phyloP scores from a whole-genome alignment of 2,888 invertebrate genomes.

The Mycalesis mineus region DNA sequence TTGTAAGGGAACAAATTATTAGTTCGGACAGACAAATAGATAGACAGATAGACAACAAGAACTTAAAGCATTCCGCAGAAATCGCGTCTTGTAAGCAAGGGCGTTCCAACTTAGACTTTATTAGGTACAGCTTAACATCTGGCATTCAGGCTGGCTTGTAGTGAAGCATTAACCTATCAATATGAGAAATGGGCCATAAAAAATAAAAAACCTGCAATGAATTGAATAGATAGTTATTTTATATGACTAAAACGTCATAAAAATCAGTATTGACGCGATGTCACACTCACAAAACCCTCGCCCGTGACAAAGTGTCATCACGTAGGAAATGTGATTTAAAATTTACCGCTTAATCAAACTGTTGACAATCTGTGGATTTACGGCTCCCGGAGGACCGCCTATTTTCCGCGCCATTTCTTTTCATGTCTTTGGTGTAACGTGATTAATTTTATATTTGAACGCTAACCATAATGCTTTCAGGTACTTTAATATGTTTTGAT shows the following conservation, averaged over 20 bases:
- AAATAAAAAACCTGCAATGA: no score
- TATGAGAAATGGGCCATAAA: no score
- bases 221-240: background rate
- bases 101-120: no score
- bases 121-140: no score
- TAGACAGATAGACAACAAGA: no score
- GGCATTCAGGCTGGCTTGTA: no score
- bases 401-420: slow-evolving; percentile 66
- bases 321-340: background rate
- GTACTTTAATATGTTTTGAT: background rate
- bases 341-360: slow-evolving; percentile 5
- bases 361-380: slow-evolving; percentile 1
- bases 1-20: no score
- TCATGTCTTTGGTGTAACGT: slow-evolving; percentile 33
- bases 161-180: no score
- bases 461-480: no score
- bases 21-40: no score
- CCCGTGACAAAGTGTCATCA: background rate
- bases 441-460: background rate
- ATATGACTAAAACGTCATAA: background rate
- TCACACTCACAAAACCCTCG: background rate
- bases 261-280: background rate
- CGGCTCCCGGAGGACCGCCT: slow-evolving; percentile 46
- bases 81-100: no score
- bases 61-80: no score